Conservation (phyloP, 2,888 invertebrate species). For the Melipona bicolor region DNA sequence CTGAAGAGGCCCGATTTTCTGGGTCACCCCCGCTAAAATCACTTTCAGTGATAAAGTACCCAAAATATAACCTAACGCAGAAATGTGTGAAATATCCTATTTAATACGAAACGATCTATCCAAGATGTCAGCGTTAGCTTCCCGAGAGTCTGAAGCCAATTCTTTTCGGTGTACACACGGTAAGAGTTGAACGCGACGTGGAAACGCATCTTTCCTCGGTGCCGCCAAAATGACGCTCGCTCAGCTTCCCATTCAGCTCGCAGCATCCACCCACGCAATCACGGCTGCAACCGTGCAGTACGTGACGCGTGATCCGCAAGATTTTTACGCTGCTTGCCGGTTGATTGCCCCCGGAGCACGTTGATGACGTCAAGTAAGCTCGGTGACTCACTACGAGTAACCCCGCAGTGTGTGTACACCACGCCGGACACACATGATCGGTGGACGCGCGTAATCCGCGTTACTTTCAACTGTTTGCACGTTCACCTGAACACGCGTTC, state of each 20-base stretch:
- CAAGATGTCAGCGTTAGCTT: not conserved
- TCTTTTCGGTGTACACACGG: not conserved
- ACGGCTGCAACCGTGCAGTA: slow-evolving; percentile 29
- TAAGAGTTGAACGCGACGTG: slow-evolving; percentile 1
- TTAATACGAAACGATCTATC: no score
- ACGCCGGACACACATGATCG: slow-evolving; percentile 28
- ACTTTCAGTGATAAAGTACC: no score
- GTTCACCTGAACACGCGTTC: slow-evolving; percentile 1
- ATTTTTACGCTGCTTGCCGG: slow-evolving; percentile 71
- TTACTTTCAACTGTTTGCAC: slow-evolving; percentile 27
- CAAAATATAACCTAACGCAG: no score
- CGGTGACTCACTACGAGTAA: slow-evolving; percentile 65
- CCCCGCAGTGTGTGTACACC: slow-evolving; percentile 30
- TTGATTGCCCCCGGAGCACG: slow-evolving; percentile 72
- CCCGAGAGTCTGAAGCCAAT: no score
- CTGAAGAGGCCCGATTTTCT: no score
- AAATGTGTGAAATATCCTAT: no score
- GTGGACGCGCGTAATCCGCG: slow-evolving; percentile 48
- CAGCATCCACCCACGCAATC: slow-evolving; percentile 55
- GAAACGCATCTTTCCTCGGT: slow-evolving; percentile 1
- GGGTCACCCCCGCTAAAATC: no score
- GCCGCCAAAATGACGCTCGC: slow-evolving; percentile 18
- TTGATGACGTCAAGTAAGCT: slow-evolving; percentile 68
- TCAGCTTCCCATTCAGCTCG: slow-evolving; percentile 44
- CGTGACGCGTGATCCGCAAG: slow-evolving; percentile 59